A percentile compares a stretch with the other conserved stretches of the same genome.
These are phyloP conservation scores for Trichogramma dendrolimi DNA, from an alignment of 2,888 invertebrate genomes.

Conservation along the genomic window DNA sequence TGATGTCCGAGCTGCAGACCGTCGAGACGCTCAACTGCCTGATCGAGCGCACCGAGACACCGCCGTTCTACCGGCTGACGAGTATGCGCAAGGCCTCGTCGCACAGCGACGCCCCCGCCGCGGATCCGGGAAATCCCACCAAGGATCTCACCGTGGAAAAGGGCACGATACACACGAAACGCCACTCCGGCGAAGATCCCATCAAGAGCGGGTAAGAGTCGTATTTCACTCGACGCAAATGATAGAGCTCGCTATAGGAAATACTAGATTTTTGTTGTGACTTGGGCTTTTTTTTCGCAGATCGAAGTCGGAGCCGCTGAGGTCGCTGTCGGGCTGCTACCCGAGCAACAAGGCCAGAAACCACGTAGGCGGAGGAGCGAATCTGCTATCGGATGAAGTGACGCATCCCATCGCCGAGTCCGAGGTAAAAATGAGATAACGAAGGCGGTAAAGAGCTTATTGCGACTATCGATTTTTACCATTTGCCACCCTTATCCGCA, in stretches of 20 bases:
- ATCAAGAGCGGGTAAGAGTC: conserved; percentile 67
- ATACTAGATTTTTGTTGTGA: no score
- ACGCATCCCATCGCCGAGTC: conserved; percentile 55
- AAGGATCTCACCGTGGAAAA: conserved; percentile 74
- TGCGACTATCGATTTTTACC: no score
- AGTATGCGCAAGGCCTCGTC: conserved; percentile 87
- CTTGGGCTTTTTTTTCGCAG: conserved; percentile 39
- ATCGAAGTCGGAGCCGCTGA: conserved; percentile 64
- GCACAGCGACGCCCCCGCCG: conserved; percentile 60
- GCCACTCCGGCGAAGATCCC: conserved; percentile 86
- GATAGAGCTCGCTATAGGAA: not conserved
- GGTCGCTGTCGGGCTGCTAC: conserved; percentile 58
- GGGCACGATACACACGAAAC: conserved; percentile 93
- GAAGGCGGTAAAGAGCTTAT: not conserved
- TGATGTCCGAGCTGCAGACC: conserved; percentile 95
- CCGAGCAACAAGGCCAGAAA: conserved; percentile 61
- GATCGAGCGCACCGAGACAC: conserved; percentile 95
- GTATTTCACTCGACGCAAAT: not conserved
- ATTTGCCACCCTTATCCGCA: no score
- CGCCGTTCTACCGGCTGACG: conserved; percentile 94
- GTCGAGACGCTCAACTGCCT: conserved; percentile 94
- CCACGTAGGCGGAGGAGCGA: conserved; percentile 59
- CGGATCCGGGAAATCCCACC: conserved; percentile 54
- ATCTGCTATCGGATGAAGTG: conserved; percentile 57
- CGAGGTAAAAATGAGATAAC: conserved; percentile 47